Percentiles rank a stretch among this genome's conserved stretches.
Evolutionary conservation across 1,140 invertebrate species (phyloP).

Genomic region (Eufriesea mexicana): DNA sequence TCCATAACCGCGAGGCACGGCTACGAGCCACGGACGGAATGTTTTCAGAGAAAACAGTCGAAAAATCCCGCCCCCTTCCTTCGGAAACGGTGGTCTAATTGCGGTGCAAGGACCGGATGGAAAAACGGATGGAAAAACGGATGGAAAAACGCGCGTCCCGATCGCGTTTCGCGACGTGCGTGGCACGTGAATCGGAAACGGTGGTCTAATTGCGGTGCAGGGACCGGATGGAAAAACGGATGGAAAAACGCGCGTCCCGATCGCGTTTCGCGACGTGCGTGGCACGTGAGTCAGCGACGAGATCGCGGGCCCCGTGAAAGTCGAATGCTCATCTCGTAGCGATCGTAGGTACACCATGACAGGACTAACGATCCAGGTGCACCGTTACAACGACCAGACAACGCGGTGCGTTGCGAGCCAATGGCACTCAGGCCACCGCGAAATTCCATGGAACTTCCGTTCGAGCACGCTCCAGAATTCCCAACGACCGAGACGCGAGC

Average conservation of each 20-base stretch:
- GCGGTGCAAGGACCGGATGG: background rate
- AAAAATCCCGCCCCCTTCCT: no score
- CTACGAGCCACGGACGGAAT: no score
- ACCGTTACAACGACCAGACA: conserved; percentile 57
- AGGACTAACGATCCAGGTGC: conserved; percentile 35
- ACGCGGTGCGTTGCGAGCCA: background rate
- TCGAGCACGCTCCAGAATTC: background rate
- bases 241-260: background rate
- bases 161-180: conserved; percentile 25
- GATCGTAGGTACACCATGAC: conserved; percentile 34
- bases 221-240: background rate
- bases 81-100: background rate
- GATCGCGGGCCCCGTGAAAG: conserved; percentile 43
- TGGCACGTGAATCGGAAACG: conserved; percentile 27
- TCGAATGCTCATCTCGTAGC: conserved; percentile 38
- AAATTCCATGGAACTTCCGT: conserved; percentile 16
- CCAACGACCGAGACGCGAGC: background rate
- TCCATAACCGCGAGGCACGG: no score
- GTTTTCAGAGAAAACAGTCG: no score
- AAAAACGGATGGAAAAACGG: no score
- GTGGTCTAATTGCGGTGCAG: background rate
- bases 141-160: background rate
- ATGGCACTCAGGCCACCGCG: background rate
- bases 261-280: conserved; percentile 24
- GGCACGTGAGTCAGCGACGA: conserved; percentile 31